Evolutionary conservation across 2,797 vertebrate genomes (phyloP), one percentile per base, ranked within the genome.

Genomic region (Prunella strophiata): DNA sequence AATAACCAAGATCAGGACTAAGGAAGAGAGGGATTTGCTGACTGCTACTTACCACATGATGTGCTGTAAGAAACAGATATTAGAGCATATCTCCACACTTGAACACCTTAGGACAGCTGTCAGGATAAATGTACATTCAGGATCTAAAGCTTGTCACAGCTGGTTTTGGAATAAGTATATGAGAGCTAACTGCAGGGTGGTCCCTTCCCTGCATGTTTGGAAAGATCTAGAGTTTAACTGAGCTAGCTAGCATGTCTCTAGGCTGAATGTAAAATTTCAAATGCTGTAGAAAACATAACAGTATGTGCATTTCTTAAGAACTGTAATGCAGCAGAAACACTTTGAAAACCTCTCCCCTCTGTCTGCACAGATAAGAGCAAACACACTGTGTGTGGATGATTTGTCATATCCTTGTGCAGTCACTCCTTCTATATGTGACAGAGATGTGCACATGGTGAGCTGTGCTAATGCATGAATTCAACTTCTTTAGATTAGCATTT

Each of bases 291-390:
- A 89, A 51, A 20, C 14, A 16, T 55, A 75, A 54, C 38, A 74
- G 30, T 13, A 17, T 43, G 48, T 71, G 26, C 36, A 85, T 84
- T 91, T 80, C 57, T 91, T 65, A 74, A 51, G 62, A 91, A 93
- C 81, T 81, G 16, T 79, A 93, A 81, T 38, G 50, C 51, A 59
- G 25, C 5, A 27, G 68, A 85, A 95, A 89, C 29, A 34, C 29
- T 93, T 95, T 8, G 15, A 79, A 86, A 92, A 32, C 32, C 32
- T 88, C 42, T 79, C 40, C 74, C 48, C 52, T 82, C 48, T 76
- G 30, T 29, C 71, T 93, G 52, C 52, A 43, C 34, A 90, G 66
- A 93, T 84, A 92, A 94, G 74, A 88, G 62, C 23, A 61, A 85
- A 55, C 51, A 55, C 12, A 22, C 5, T 26, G 7, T 15, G 20